phyloP scores from a whole-genome alignment of 2,113 vertebrate species.

The Himantopus leucocephalus region DNA sequence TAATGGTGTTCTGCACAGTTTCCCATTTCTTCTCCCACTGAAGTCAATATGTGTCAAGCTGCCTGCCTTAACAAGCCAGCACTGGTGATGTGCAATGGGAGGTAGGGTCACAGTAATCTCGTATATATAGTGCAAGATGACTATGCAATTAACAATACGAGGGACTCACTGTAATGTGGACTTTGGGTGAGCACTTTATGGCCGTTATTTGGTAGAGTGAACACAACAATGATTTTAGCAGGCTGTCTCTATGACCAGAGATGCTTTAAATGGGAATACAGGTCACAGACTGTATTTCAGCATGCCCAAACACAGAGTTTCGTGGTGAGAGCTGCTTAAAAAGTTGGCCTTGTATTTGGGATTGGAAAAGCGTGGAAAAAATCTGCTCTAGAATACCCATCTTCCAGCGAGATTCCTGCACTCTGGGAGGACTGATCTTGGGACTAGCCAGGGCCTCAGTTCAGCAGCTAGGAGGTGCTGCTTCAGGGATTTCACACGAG shows the following conservation, averaged over 20 bases:
- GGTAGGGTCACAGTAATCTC: not conserved
- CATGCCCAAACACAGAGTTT: not conserved
- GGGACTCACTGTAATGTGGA: fast-evolving
- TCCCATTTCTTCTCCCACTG: not conserved
- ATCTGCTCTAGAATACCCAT: not conserved
- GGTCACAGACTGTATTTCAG: not conserved
- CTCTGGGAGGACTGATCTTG: not conserved
- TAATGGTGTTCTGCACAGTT: not conserved
- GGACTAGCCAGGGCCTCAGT: not conserved
- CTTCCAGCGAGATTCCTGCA: not conserved
- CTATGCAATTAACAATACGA: not conserved
- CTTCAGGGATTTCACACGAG: not conserved
- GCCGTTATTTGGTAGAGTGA: not conserved
- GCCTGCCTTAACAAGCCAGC: not conserved
- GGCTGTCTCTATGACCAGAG: not conserved
- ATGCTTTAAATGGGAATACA: not conserved
- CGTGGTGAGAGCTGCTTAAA: not conserved
- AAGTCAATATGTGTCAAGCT: not conserved
- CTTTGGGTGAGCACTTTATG: not conserved
- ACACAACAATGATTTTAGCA: fast-evolving
- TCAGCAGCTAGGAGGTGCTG: not conserved
- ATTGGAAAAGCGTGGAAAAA: not conserved
- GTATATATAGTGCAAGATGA: not conserved
- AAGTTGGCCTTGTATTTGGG: not conserved
- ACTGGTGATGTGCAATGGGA: not conserved